phyloP scores from a whole-genome alignment of 2,113 vertebrate genomes.

The Elachura formosa region DNA sequence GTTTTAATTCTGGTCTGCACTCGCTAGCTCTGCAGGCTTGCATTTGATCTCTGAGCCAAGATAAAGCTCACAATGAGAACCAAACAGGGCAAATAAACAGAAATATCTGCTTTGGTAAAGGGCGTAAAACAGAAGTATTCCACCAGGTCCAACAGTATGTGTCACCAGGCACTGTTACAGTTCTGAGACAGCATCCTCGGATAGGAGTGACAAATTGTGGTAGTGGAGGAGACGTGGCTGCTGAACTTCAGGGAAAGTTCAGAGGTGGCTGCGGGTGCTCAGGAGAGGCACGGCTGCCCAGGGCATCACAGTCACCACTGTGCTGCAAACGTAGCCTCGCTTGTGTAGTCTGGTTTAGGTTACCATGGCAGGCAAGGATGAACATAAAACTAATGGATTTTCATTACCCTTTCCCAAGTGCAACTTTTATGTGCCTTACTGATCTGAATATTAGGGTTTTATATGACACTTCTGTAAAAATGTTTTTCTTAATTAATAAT shows the following conservation, averaged over 20 bases:
- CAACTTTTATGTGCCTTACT: background rate
- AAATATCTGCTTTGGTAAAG: conserved; percentile 6
- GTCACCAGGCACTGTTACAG: background rate
- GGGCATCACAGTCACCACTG: rapidly evolving
- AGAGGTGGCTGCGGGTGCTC: background rate
- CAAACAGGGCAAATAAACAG: conserved; percentile 40
- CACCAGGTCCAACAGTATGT: background rate
- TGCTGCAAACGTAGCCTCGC: rapidly evolving
- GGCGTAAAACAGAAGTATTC: background rate
- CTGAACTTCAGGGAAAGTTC: background rate
- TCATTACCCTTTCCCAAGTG: background rate
- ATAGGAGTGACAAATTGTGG: background rate
- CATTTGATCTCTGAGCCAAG: conserved; percentile 56
- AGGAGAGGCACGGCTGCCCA: background rate
- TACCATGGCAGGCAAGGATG: background rate
- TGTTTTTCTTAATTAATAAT: conserved; percentile 1
- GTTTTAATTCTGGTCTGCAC: conserved; percentile 46
- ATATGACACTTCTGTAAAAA: background rate
- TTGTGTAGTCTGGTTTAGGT: background rate
- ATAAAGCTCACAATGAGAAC: conserved; percentile 43
- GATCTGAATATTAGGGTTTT: background rate
- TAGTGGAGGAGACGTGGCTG: rapidly evolving
- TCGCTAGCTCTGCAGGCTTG: background rate
- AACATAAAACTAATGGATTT: background rate
- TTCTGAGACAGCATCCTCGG: background rate